Conservation (phyloP, 1,140 invertebrate species). For the Drosophila ficusphila region DNA sequence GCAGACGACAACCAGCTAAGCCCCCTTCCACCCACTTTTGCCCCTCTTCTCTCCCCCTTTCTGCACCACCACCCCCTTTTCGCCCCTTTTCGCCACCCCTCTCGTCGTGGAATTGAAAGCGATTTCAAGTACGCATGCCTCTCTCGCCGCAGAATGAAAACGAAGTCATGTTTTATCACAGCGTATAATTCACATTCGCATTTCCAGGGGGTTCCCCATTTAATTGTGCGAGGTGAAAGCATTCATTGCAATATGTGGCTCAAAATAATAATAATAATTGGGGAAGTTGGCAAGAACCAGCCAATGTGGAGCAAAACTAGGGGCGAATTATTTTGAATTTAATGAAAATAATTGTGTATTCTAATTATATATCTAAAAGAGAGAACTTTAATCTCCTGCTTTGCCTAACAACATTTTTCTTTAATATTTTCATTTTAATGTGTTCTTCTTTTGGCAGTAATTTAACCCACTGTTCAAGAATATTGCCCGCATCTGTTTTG, state of each 20-base stretch:
- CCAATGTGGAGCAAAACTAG: background rate
- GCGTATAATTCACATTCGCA: slow-evolving; percentile 14
- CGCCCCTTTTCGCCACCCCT: background rate
- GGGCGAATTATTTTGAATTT: background rate
- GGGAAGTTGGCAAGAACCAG: background rate
- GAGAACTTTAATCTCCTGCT: no score
- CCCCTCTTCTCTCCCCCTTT: background rate
- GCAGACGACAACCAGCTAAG: slow-evolving; percentile 40
- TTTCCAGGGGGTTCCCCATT: slow-evolving; percentile 1
- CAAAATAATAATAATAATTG: slow-evolving; percentile 7
- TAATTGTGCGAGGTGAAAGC: slow-evolving; percentile 4
- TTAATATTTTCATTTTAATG: background rate
- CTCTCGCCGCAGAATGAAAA: slow-evolving; percentile 27
- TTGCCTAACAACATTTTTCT: no score
- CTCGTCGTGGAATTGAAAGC: slow-evolving; percentile 22
- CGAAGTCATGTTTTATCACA: slow-evolving; percentile 30
- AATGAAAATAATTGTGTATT: background rate
- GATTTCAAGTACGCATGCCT: slow-evolving; percentile 38
- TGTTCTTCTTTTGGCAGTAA: no score
- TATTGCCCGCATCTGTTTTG: slow-evolving; percentile 8
- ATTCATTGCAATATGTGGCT: slow-evolving; percentile 13
- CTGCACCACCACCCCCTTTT: background rate
- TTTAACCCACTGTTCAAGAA: slow-evolving; percentile 9
- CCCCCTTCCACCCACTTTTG: background rate
- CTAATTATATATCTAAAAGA: no score